These are phyloP conservation scores for Nestor notabilis DNA, from an alignment of 2,113 vertebrate species.

Conservation along the genomic window DNA sequence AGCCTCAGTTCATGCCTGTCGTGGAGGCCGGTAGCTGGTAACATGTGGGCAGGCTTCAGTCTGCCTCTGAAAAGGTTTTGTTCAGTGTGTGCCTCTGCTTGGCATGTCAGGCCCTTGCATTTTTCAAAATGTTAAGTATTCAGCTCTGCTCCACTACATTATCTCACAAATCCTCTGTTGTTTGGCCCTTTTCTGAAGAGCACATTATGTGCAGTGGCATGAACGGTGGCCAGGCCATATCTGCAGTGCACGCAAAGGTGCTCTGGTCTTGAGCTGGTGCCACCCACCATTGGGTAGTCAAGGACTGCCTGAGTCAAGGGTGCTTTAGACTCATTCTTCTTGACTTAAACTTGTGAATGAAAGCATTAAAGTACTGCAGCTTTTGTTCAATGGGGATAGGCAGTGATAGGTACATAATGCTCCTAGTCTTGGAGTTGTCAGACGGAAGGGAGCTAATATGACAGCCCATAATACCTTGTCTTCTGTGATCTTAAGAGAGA, in stretches of 20 bases:
- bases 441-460: background rate
- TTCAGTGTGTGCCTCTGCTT: constrained; percentile 16
- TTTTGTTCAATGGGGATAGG: background rate
- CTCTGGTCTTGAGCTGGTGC: background rate
- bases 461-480: background rate
- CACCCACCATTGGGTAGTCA: background rate
- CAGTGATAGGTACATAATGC: background rate
- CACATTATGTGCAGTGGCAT: background rate
- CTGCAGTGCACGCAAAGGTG: background rate
- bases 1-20: constrained; percentile 22
- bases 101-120: background rate
- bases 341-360: background rate
- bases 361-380: background rate
- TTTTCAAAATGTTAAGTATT: constrained; percentile 42
- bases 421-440: background rate
- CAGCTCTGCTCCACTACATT: constrained; percentile 9
- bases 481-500: background rate
- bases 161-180: constrained; percentile 35
- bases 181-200: constrained; percentile 13
- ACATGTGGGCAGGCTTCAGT: constrained; percentile 30
- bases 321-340: background rate
- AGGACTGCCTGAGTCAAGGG: background rate
- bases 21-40: background rate
- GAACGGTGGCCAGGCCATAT: fast-evolving
- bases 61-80: constrained; percentile 35